Base-by-base conservation (phyloP, 2,113 vertebrate species). In the Cranoglanis bouderius region DNA sequence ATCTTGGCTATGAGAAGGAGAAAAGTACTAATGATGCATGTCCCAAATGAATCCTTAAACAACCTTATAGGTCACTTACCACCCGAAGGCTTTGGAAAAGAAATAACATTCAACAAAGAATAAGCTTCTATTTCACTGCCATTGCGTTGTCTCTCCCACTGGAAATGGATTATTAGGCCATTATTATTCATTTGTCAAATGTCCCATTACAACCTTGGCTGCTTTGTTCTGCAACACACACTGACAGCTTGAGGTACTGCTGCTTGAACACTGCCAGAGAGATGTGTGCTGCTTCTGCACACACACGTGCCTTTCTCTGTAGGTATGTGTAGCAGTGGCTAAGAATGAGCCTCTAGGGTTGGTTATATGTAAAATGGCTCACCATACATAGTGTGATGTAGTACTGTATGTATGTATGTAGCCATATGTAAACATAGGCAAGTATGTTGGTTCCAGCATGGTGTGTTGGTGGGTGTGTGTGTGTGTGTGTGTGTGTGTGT, bases 171-270 rank as follows among this genome's bases (percentile, higher is more conserved):
- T 89, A 89, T 70, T 78, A 86, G 86, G 38, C 46, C 72, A 82
- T 90, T 85, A 90, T 87, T 87, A 87, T 89, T 87, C 32, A 40
- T 89, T 55, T 87, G 57, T 85, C 78, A 74, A 46, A 55, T 88
- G 59, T 67, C 85, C 43, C 29, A 67, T 59, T 78, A 85, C 51
- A 59, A 85, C 46, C 51, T 29, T 65, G 67, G 75, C 78, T 51
- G 53, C 75, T 51, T 80, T 80, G 46, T 72, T 57, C 67, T 70
- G 46, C 24, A 24, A 70, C 57, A 81, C n/a, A 82, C 80, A 57
- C 46, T 85, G 74, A 61, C 86, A 84, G 43, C 35, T 75, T 19
- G 40, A 74, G 40, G 80, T 85, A 85, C 40, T 67, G 75, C 85
- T 87, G 61, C 85, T 26, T 51, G 18, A 85, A 75, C 46, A 72